A percentile compares a stretch with the other conserved stretches of the same genome.
phyloP scores from a whole-genome alignment of 2,888 invertebrate genomes.

The Arenicola marina region DNA sequence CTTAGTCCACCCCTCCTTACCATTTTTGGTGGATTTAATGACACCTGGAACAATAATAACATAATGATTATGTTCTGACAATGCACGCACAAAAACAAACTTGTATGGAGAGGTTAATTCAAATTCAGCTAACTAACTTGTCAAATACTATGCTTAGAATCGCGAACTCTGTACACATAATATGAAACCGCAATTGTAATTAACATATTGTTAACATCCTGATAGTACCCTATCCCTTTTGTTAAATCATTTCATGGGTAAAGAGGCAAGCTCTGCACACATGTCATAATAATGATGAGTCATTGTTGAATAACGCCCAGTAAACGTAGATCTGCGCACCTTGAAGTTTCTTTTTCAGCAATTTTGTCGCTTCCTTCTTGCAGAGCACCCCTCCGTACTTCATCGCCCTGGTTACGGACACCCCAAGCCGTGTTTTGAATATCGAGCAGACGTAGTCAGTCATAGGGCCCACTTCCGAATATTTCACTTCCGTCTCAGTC shows the following conservation, averaged over 20 bases:
- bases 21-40: constrained; percentile 47
- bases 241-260: no score
- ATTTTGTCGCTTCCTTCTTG: constrained; percentile 43
- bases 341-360: constrained; percentile 52
- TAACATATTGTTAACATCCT: no score
- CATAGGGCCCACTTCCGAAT: constrained; percentile 54
- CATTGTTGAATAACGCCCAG: no score
- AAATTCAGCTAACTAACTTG: no score
- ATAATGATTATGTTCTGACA: background rate
- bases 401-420: constrained; percentile 58
- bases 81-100: background rate
- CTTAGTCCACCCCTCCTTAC: constrained; percentile 52
- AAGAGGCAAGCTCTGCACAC: no score
- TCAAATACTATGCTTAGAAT: no score
- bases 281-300: no score
- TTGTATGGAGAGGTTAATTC: background rate
- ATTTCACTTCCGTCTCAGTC: constrained; percentile 58
- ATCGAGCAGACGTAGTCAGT: constrained; percentile 54
- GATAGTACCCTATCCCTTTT: no score
- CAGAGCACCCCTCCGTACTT: constrained; percentile 45
- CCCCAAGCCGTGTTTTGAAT: constrained; percentile 44
- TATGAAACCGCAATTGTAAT: no score
- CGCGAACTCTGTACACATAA: no score
- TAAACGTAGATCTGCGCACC: constrained; percentile 37
- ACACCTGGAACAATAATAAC: constrained; percentile 40